phyloP scores from a whole-genome alignment of 1,140 invertebrate genomes.

The Ditylenchus dipsaci region DNA sequence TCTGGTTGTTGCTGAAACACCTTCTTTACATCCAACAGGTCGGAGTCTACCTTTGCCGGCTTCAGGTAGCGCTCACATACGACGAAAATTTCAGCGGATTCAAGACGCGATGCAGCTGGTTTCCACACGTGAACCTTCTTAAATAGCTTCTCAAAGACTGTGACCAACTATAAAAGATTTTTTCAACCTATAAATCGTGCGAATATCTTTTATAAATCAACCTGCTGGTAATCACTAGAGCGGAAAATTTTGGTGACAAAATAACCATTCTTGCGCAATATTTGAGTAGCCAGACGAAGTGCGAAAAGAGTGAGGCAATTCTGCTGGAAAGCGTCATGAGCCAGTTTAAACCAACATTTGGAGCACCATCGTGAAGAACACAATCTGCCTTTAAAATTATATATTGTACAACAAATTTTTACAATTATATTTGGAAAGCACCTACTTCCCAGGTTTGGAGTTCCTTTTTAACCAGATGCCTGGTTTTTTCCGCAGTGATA shows the following conservation, averaged over 20 bases:
- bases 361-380: conserved; percentile 93
- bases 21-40: conserved; percentile 86
- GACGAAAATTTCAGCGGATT: conserved; percentile 99
- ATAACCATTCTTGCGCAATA: conserved; percentile 83
- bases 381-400: conserved; percentile 74
- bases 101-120: conserved; percentile 91
- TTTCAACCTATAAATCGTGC: no score
- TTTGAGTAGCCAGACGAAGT: conserved; percentile 83
- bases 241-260: conserved; percentile 98
- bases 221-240: conserved; percentile 90
- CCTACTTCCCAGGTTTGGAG: conserved; percentile 77
- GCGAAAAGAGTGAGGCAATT: conserved; percentile 71
- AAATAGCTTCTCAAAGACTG: conserved; percentile 94
- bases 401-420: no score
- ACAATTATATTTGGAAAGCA: background rate
- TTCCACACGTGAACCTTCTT: conserved; percentile 87
- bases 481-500: conserved; percentile 83
- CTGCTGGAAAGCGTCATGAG: conserved; percentile 94
- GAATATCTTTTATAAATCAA: no score
- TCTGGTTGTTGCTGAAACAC: conserved; percentile 86
- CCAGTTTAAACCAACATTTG: conserved; percentile 95
- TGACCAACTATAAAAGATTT: conserved; percentile 66
- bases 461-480: conserved; percentile 66
- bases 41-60: conserved; percentile 86
- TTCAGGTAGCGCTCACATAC: conserved; percentile 90